Conservation (phyloP, 2,113 vertebrate genomes). For the Chaetodon auriga region DNA sequence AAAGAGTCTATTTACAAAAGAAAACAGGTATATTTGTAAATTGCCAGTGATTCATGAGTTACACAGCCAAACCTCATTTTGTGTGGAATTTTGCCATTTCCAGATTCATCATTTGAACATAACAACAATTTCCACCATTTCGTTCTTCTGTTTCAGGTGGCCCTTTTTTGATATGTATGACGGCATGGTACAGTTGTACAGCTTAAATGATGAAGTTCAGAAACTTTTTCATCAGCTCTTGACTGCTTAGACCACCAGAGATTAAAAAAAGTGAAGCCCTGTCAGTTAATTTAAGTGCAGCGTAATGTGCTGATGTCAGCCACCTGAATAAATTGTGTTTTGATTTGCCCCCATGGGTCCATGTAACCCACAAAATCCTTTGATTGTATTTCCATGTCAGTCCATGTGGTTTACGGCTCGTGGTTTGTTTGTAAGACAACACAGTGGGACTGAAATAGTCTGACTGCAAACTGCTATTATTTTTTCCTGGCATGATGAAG, state of each 20-base stretch:
- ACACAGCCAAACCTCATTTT: conserved; percentile 9
- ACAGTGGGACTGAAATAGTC: background rate
- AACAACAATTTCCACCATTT: background rate
- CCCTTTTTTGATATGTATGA: background rate
- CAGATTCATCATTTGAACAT: conserved; percentile 5
- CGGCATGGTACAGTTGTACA: background rate
- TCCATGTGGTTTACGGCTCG: background rate
- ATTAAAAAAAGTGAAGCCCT: background rate
- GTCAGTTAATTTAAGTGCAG: background rate
- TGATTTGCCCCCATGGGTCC: background rate
- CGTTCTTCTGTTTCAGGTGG: background rate
- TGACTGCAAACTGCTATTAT: background rate
- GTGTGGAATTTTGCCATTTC: background rate
- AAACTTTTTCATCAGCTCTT: background rate
- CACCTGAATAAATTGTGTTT: background rate
- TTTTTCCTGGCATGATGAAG: background rate
- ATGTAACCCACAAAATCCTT: background rate
- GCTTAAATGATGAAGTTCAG: background rate
- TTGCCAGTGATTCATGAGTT: background rate
- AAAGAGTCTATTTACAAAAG: background rate
- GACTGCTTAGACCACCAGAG: background rate
- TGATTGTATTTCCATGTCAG: background rate
- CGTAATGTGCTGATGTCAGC: background rate
- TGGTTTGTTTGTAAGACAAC: background rate
- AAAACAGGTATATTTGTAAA: conserved; percentile 7